Evolutionary conservation across 37 sponge, comb jelly and placozoan genomes (phyloP).

Genomic region (Halichondria panicea): DNA sequence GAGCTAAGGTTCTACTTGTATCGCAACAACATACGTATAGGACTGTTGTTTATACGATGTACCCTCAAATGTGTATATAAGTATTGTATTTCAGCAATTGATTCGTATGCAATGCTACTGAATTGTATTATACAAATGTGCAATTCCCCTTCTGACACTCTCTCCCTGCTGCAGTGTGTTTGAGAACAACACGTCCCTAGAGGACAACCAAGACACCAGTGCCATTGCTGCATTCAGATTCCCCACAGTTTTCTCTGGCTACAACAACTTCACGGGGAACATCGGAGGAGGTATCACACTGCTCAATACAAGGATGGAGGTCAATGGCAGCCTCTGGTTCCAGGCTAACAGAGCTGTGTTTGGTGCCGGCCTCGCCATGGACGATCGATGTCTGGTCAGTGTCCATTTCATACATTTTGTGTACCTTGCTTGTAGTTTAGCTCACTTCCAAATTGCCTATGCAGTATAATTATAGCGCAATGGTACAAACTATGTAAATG

Average conservation of each 20-base stretch:
- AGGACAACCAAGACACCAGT: slow-evolving; percentile 55
- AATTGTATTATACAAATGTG: no score
- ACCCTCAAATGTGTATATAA: no score
- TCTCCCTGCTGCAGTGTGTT: slow-evolving; percentile 36
- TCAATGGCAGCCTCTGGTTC: slow-evolving; percentile 43
- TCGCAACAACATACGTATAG: no score
- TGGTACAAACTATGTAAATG: no score
- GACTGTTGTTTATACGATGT: no score
- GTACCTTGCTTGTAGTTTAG: no score
- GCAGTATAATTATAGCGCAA: no score
- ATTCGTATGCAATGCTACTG: no score
- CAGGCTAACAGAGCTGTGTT: slow-evolving; percentile 64
- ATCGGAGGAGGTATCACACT: slow-evolving; percentile 74
- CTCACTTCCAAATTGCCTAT: not conserved
- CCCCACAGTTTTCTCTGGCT: slow-evolving; percentile 55
- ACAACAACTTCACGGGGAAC: slow-evolving; percentile 51
- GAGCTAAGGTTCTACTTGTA: not conserved
- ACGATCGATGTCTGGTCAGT: slow-evolving; percentile 77
- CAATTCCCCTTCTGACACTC: not conserved
- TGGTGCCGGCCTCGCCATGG: slow-evolving; percentile 82
- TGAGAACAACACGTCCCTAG: slow-evolving; percentile 59
- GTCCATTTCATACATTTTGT: not conserved
- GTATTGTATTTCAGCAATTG: no score
- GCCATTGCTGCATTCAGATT: slow-evolving; percentile 80
- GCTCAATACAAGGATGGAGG: slow-evolving; percentile 68